Base-by-base conservation (phyloP, 2,888 invertebrate species). In the Callosobruchus maculatus region DNA sequence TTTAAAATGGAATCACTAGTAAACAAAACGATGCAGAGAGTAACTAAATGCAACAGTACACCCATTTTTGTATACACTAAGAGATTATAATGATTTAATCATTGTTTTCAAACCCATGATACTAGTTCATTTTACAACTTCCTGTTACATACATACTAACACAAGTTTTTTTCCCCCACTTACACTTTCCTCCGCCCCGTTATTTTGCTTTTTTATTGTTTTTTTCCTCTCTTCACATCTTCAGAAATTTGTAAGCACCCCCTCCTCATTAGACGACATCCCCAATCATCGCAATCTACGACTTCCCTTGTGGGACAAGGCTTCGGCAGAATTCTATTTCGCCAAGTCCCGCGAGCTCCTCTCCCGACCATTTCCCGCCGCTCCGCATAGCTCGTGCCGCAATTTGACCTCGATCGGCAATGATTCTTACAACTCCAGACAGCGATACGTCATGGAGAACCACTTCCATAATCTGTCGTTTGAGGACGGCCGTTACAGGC, bases 311-410 rank as follows among this genome's bases (percentile, higher is more conserved):
- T 93, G 93, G 90, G 93, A 93, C 84, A 92, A 92, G 84, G 92
- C 92, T n/a, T 92, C 91, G 18, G 92, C 92, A 0, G 93, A 93
- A 84, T 93, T 92, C 83, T 92, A 92, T 83, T 93, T 93, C 82
- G 92, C 93, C 67, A 92, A 92, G 81, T 93, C 93, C 0, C 90
- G 92, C 4, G 93, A 93, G 83, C 86, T 93, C 20, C 86, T 93
- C 0, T 90, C 91, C 67, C 90, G 91, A 71, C 92, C 92, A 0
- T 87, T 88, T 79, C 85, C 86, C 31, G 80, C 83, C 31, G 81
- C 83, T 5, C 80, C 81, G 3, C 85, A 86, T 77, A 85, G 85
- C 76, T 87, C 87, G 3, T 86, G 86, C 75, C 82, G 86, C 13
- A 86, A 86, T 77, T 80, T 87, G 68, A 79, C 78, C 21, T 74